phyloP scores from a whole-genome alignment of 2,888 invertebrate genomes.

The Spilosoma lubricipeda region DNA sequence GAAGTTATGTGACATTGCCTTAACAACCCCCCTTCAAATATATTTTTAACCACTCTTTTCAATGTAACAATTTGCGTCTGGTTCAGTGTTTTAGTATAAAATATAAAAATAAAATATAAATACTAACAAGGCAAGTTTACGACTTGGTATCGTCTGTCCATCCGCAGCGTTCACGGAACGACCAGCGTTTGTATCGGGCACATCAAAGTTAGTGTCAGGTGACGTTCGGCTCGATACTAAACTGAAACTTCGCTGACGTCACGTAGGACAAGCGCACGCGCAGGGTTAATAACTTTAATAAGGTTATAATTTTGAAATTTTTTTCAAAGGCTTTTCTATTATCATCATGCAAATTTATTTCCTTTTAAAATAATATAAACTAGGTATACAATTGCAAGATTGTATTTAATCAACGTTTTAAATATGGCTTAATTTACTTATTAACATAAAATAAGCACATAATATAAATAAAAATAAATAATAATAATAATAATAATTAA shows the following conservation, averaged over 20 bases:
- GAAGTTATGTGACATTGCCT: background rate
- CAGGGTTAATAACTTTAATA: constrained; percentile 2
- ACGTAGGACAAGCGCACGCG: background rate
- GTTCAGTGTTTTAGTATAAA: constrained; percentile 4
- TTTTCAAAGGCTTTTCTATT: background rate
- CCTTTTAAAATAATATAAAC: too few relatives aligned
- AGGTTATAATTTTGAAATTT: background rate
- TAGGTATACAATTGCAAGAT: too few relatives aligned
- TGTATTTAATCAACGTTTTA: too few relatives aligned
- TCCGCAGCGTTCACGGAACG: constrained; percentile 31
- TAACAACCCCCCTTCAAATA: background rate
- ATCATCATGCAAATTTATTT: background rate
- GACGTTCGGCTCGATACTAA: constrained; percentile 46
- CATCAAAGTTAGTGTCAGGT: constrained; percentile 62
- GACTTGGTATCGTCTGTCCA: constrained; percentile 39
- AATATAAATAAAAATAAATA: too few relatives aligned
- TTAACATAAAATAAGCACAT: too few relatives aligned
- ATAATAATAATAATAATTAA: too few relatives aligned
- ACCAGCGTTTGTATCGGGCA: constrained; percentile 42
- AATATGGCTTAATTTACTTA: too few relatives aligned
- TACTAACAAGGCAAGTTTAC: constrained; percentile 61
- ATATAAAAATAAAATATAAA: constrained; percentile 18
- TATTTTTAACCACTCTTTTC: background rate
- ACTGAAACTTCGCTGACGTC: constrained; percentile 20
- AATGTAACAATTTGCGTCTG: background rate